phyloP scores from a whole-genome alignment of 2,113 vertebrate species.

The Pandion haliaetus region DNA sequence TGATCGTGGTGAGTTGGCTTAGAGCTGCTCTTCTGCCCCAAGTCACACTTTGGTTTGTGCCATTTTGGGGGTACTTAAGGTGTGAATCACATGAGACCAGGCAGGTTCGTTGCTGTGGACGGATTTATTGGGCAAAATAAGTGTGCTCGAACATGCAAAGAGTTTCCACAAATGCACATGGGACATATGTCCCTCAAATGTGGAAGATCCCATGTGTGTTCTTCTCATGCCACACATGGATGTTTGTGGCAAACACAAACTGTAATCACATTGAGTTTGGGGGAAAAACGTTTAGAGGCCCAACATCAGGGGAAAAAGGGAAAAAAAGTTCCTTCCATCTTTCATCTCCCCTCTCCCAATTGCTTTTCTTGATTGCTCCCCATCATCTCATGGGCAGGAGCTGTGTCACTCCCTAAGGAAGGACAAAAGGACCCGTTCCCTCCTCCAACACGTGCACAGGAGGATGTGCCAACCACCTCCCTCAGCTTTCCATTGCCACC shows the following conservation, averaged over 20 bases:
- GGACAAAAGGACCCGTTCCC: not conserved
- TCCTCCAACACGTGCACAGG: not conserved
- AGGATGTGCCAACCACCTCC: not conserved
- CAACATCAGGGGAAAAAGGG: rapidly evolving
- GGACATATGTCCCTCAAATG: rapidly evolving
- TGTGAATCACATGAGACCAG: rapidly evolving
- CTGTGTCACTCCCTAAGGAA: not conserved
- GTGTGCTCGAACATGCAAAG: not conserved
- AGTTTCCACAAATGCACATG: not conserved
- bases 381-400: not conserved
- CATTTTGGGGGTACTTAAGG: not conserved
- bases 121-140: not conserved
- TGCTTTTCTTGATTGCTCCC: not conserved
- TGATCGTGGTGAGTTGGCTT: no score
- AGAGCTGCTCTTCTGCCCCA: not conserved
- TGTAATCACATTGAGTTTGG: rapidly evolving
- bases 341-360: not conserved
- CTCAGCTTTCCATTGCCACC: not conserved
- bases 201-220: rapidly evolving
- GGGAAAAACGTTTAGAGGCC: not conserved
- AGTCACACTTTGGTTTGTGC: rapidly evolving
- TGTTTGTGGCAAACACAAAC: not conserved
- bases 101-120: not conserved
- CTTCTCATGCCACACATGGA: not conserved
- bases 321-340: not conserved